These are phyloP conservation scores for Brachionus manjavacas DNA, from an alignment of 1,140 invertebrate genomes.

Conservation along the genomic window DNA sequence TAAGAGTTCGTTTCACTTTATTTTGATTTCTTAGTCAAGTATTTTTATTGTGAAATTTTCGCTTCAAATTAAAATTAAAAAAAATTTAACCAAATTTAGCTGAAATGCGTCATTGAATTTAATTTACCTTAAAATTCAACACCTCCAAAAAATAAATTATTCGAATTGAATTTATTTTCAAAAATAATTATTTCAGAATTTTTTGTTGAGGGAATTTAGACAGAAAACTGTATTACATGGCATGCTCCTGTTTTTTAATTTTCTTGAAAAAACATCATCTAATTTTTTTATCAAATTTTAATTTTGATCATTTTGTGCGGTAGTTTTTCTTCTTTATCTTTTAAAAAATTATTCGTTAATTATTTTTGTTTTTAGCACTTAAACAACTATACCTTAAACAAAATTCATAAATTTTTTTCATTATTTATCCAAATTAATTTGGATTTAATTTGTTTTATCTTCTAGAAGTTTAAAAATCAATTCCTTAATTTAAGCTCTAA, in stretches of 20 bases:
- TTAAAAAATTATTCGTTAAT: background rate
- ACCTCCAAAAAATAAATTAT: background rate
- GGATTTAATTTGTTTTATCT: too few relatives aligned
- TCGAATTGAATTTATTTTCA: background rate
- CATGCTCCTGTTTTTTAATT: background rate
- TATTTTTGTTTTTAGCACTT: background rate
- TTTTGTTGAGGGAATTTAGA: background rate
- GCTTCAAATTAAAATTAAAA: background rate
- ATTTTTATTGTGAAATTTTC: too few relatives aligned
- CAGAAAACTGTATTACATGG: background rate
- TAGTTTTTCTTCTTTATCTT: background rate
- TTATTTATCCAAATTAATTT: too few relatives aligned
- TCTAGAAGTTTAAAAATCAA: too few relatives aligned
- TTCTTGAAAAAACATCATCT: background rate
- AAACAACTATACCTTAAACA: background rate
- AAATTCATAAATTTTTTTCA: too few relatives aligned
- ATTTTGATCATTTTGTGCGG: background rate
- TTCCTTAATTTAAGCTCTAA: too few relatives aligned
- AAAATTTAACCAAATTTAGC: background rate
- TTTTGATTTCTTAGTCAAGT: too few relatives aligned
- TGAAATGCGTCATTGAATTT: background rate
- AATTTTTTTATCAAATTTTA: background rate
- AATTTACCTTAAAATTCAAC: background rate
- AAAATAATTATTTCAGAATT: background rate
- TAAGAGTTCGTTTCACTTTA: too few relatives aligned